Percentiles rank a stretch among this genome's conserved stretches.
phyloP scores from a whole-genome alignment of 2,113 vertebrate genomes.

The Muntiacus muntjak region DNA sequence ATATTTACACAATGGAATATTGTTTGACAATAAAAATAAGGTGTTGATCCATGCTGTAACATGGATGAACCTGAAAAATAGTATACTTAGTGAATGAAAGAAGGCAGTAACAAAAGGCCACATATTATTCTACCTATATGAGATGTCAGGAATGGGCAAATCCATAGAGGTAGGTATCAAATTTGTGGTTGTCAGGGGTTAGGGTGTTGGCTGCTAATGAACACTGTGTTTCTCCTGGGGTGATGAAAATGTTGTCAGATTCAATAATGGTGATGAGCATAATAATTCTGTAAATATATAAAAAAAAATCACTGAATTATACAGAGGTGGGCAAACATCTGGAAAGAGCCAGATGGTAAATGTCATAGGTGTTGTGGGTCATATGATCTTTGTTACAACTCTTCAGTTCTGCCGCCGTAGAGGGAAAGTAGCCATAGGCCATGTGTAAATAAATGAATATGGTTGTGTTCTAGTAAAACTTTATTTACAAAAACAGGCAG shows the following conservation, averaged over 20 bases:
- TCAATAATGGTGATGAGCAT: background rate
- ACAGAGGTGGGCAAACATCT: background rate
- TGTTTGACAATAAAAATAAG: background rate
- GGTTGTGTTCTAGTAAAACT: background rate
- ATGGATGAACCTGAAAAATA: background rate
- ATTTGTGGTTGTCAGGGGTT: background rate
- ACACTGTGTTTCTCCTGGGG: background rate
- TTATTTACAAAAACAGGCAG: background rate
- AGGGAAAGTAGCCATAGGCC: background rate
- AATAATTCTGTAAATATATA: background rate
- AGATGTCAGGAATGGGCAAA: background rate
- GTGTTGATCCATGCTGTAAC: background rate
- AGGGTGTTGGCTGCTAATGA: background rate
- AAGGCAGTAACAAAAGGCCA: background rate
- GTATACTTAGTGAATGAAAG: background rate
- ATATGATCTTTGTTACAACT: background rate
- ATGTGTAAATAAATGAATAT: background rate
- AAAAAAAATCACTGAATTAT: background rate
- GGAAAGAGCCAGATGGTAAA: background rate
- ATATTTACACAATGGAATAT: background rate
- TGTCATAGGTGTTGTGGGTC: background rate
- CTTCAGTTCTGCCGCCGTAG: background rate
- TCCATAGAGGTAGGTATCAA: background rate
- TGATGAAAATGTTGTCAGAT: background rate
- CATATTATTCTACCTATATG: background rate